Percentiles rank a stretch among this genome's conserved stretches.
phyloP scores from a whole-genome alignment of 2,888 invertebrate species.

The Coelopa pilipes region DNA sequence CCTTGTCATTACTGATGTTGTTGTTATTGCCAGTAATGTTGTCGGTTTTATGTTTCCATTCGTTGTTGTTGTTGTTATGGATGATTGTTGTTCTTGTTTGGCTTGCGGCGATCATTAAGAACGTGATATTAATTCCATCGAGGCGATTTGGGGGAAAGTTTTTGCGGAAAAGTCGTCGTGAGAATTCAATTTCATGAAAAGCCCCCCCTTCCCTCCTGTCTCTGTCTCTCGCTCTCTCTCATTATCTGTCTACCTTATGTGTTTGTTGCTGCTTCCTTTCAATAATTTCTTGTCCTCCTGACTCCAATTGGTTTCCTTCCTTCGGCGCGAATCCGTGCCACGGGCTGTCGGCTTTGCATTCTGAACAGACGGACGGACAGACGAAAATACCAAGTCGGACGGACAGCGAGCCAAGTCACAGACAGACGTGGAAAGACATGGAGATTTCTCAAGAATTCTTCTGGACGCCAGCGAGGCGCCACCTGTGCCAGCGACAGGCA shows the following conservation, averaged over 20 bases:
- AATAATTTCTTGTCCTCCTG: not conserved
- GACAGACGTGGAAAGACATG: too few species aligned
- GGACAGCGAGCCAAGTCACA: too few species aligned
- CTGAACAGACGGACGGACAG: too few species aligned
- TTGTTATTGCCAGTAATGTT: not conserved
- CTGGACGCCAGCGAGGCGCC: too few species aligned
- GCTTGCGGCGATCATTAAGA: slow-evolving; percentile 6
- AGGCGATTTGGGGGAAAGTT: slow-evolving; percentile 17
- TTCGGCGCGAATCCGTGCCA: not conserved
- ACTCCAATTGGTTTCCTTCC: not conserved
- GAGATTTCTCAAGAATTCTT: too few species aligned
- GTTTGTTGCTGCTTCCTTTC: not conserved
- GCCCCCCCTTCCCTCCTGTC: not conserved
- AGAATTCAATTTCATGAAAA: slow-evolving; percentile 1
- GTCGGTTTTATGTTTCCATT: not conserved
- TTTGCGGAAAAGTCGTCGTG: slow-evolving; percentile 10
- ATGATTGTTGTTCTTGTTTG: not conserved
- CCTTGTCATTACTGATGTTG: too few species aligned
- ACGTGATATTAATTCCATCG: not conserved
- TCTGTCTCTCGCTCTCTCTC: too few species aligned
- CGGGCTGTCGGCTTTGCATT: not conserved
- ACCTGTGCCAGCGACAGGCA: too few species aligned
- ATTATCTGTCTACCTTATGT: too few species aligned
- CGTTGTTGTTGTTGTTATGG: too few species aligned
- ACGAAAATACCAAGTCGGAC: too few species aligned